Evolutionary conservation across 2,888 invertebrate genomes (phyloP).

Genomic region (Amorpha juglandis): DNA sequence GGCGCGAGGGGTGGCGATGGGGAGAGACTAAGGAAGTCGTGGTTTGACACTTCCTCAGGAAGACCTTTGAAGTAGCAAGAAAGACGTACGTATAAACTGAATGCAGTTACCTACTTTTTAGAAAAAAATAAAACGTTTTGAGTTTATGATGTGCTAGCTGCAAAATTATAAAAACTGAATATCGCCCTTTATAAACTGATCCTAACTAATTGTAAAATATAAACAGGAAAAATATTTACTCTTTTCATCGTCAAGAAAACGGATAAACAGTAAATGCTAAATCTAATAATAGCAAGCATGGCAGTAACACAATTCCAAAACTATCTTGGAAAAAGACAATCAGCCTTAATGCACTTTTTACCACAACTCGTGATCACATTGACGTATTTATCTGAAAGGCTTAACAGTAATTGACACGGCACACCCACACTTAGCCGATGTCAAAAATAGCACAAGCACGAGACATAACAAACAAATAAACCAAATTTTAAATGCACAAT

Average conservation of each 20-base stretch:
- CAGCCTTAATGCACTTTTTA: conserved; percentile 26
- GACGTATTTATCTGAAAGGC: conserved; percentile 34
- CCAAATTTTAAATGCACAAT: conserved; percentile 60
- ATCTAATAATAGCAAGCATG: not conserved
- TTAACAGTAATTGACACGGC: conserved; percentile 36
- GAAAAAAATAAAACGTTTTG: not conserved
- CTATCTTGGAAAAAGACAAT: not conserved
- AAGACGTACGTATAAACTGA: conserved; percentile 48
- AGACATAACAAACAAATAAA: conserved; percentile 66
- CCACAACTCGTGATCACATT: conserved; percentile 12
- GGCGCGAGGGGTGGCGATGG: conserved; percentile 51
- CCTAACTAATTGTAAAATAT: too few relatives aligned
- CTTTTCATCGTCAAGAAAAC: not conserved
- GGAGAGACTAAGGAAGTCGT: conserved; percentile 64
- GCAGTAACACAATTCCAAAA: not conserved
- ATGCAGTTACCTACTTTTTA: conserved; percentile 19
- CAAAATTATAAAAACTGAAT: not conserved
- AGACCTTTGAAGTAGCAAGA: conserved; percentile 75
- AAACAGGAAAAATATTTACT: too few relatives aligned
- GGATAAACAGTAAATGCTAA: not conserved
- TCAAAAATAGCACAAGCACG: conserved; percentile 54
- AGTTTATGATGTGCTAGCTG: not conserved
- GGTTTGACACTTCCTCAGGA: conserved; percentile 83
- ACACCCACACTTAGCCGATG: conserved; percentile 36
- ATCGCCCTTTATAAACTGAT: too few relatives aligned